A percentile compares a stretch with the other conserved stretches of the same genome.
These are phyloP conservation scores for Dorcus hopei DNA, from an alignment of 2,888 invertebrate species.

Conservation along the genomic window DNA sequence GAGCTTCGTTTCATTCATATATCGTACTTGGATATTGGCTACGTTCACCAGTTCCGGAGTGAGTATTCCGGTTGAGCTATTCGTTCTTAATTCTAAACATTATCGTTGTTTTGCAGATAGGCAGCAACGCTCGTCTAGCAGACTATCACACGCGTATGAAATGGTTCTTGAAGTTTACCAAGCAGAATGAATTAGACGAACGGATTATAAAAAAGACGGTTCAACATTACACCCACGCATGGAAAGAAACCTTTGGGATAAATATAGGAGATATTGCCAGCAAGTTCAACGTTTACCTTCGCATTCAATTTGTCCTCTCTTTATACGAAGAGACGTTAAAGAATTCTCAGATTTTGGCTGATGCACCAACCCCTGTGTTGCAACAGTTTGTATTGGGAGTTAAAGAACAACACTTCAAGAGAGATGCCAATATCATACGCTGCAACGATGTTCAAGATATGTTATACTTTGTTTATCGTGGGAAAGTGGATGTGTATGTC, in stretches of 20 bases:
- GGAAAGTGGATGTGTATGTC: conserved; percentile 14
- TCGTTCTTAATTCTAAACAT: background rate
- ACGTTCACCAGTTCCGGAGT: conserved; percentile 13
- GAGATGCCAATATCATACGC: conserved; percentile 27
- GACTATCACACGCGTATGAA: conserved; percentile 20
- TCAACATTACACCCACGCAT: conserved; percentile 27
- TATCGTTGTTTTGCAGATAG: conserved; percentile 8
- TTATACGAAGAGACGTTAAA: conserved; percentile 13
- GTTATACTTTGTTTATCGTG: conserved; percentile 26
- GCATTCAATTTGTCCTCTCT: conserved; percentile 14
- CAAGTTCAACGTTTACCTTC: conserved; percentile 15
- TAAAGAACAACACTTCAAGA: conserved; percentile 23
- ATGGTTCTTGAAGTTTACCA: conserved; percentile 25
- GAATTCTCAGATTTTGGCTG: conserved; percentile 9
- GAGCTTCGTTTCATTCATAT: no score
- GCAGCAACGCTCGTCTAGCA: conserved; percentile 15
- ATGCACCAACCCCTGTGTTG: conserved; percentile 10
- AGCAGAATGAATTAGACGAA: conserved; percentile 24
- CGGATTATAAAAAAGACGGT: conserved; percentile 22
- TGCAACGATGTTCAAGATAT: conserved; percentile 30
- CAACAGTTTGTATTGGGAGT: conserved; percentile 7
- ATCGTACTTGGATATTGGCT: conserved; percentile 9
- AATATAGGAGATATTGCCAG: conserved; percentile 13
- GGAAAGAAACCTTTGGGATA: conserved; percentile 25
- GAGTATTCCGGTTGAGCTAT: conserved; percentile 1